These are phyloP conservation scores for Eumaeus atala DNA, from an alignment of 1,140 invertebrate species.

Conservation along the genomic window DNA sequence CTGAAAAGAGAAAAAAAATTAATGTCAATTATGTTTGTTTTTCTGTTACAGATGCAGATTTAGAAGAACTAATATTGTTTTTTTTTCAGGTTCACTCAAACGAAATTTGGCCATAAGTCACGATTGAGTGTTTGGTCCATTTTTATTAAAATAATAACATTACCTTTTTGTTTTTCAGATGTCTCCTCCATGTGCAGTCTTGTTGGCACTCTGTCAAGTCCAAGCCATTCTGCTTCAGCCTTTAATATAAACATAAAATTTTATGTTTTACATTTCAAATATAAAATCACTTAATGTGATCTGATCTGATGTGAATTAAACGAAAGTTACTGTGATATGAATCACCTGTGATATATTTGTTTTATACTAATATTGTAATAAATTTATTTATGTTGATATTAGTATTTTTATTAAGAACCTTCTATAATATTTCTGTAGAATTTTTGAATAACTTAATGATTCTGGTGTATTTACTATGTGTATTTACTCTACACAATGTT, in stretches of 20 bases:
- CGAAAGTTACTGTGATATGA: conserved; percentile 38
- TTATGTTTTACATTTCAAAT: conserved; percentile 40
- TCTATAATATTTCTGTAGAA: too few species aligned
- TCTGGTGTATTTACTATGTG: too few species aligned
- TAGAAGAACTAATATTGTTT: conserved; percentile 61
- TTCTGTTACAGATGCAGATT: conserved; percentile 66
- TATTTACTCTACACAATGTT: too few species aligned
- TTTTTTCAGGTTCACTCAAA: conserved; percentile 61
- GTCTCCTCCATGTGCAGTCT: conserved; percentile 71
- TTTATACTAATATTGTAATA: conserved; percentile 26
- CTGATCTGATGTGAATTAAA: conserved; percentile 16
- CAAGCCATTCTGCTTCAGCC: conserved; percentile 74
- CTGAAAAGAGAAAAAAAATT: conserved; percentile 58
- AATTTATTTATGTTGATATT: background rate
- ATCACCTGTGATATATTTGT: conserved; percentile 37
- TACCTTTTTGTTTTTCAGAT: conserved; percentile 74
- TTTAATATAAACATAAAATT: conserved; percentile 67
- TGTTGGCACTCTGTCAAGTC: conserved; percentile 73
- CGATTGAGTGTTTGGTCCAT: conserved; percentile 58
- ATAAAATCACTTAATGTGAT: conserved; percentile 23
- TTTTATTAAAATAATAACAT: conserved; percentile 51
- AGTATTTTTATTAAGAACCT: too few species aligned
- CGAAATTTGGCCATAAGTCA: conserved; percentile 21
- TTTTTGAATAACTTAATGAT: too few species aligned
- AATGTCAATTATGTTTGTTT: conserved; percentile 57